Percentiles rank a stretch among this genome's conserved stretches.
These are phyloP conservation scores for Sebastolobus altivelis DNA, from an alignment of 2,797 vertebrate genomes.

Conservation along the genomic window DNA sequence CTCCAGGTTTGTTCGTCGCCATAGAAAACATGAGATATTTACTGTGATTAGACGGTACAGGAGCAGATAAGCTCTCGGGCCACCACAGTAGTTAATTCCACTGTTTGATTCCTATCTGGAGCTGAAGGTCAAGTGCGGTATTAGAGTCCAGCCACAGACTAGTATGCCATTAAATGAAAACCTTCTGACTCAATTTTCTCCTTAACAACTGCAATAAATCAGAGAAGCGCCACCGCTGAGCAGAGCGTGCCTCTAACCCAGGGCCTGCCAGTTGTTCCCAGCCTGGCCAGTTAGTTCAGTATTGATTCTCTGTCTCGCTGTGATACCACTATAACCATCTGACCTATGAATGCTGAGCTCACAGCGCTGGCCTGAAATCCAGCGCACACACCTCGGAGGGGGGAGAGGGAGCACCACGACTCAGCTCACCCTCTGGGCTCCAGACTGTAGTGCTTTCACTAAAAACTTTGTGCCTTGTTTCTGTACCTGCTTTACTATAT, in stretches of 20 bases:
- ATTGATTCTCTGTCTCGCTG: constrained; percentile 76
- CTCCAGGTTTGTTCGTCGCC: not conserved
- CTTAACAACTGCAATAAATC: constrained; percentile 81
- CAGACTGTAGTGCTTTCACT: not conserved
- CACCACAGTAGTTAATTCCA: constrained; percentile 47
- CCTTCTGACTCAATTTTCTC: constrained; percentile 81
- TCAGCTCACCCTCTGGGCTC: constrained; percentile 1
- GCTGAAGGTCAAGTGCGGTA: constrained; percentile 73
- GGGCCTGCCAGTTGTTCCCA: constrained; percentile 59
- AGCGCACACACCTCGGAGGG: constrained; percentile 5
- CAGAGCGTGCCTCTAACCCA: constrained; percentile 53
- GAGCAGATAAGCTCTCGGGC: constrained; percentile 40
- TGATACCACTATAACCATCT: constrained; percentile 71
- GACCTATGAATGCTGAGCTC: constrained; percentile 65
- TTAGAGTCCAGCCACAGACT: constrained; percentile 56
- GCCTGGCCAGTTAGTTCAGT: constrained; percentile 69
- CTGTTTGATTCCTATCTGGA: constrained; percentile 65
- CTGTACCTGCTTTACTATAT: not conserved
- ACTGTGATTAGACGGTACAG: constrained; percentile 19
- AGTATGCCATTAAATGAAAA: constrained; percentile 78
- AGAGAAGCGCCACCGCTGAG: constrained; percentile 61
- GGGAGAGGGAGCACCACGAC: constrained; percentile 7
- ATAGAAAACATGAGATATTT: constrained; percentile 36
- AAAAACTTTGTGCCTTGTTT: not conserved
- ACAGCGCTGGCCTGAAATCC: constrained; percentile 44